Evolutionary conservation across 2,888 invertebrate species (phyloP), one percentile per base, ranked within the genome.

Genomic region (Apodemia zela): DNA sequence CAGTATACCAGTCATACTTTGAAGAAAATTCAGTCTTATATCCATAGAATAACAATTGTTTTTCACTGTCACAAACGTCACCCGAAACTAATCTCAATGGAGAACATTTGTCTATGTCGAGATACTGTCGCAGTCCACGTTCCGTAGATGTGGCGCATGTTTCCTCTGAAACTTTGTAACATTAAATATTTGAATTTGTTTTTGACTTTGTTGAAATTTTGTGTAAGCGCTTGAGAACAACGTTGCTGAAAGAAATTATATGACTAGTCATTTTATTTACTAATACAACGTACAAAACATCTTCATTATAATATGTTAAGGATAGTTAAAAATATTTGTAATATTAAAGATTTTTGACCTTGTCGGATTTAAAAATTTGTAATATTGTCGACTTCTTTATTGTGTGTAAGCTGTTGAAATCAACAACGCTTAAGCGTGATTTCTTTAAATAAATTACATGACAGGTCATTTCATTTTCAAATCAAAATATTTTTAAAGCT

Each of bases 91-190:
- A 72, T 73, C 72, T 71, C 68, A 61, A 67, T 66, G 63, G 60
- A 65, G 68, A 68, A 73, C 81, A 82, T 83, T 81, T 75, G 76
- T 82, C 81, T 73, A 68, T 68, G 81, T 82, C 81, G 67, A 75
- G 78, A 75, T 77, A 74, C 67, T 69, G 76, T 79, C 76, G 58
- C 62, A 54, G 54, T 54, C 21, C 25, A 25, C 54, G 54, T 54
- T 13, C 54, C 25, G 21, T 21, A 18, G 54, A 54, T 54, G 54
- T 54, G 54, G 54, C 18, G 54, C 54, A 54, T 54, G 54, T 25
- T 54, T 54, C 54, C 33, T 33, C 35, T 35, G 17, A 42, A 59
- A 35, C 35, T 33, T 29, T 29, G 58, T n/a, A 33, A 35, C 33
- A 59, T 59, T 33, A 35, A 42, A 59, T 59, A 33, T 35, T 35